Evolutionary conservation across 2,797 vertebrate genomes (phyloP), one percentile per base, ranked within the genome.

Genomic region (Salarias fasciatus): DNA sequence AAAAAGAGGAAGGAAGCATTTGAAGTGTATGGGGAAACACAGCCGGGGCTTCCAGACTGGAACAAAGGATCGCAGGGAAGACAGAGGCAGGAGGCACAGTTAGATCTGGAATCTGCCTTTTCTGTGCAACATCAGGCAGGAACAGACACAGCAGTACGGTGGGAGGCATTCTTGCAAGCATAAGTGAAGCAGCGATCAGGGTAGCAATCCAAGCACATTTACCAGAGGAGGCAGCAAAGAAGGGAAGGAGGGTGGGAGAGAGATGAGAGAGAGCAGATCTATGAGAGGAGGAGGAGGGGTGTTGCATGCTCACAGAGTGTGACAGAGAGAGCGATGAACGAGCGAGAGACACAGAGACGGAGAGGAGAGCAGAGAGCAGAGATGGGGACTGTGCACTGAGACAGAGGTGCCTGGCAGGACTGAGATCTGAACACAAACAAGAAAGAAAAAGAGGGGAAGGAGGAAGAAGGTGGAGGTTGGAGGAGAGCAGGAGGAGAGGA

Each of bases 201-300:
- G 86, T 81, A 85, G 88, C 89, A 90, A 86, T 89, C 80, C 87
- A 80, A 89, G 87, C 86, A 87, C 79, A 89, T 88, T 89, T 88
- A 86, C 71, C 61, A 88, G 83, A 73, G 78, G 73, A 71, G 78
- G 56, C 53, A 53, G 60, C 46, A 68, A 72, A 53, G 50, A 54
- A 51, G 48, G 58, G 40, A 50, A 70, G 43, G 44, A 57, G 55
- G 48, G 75, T 67, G 56, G 49, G 65, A 54, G 72, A 80, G 79
- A 55, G 70, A 74, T 74, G 78, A 75, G 82, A 83, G 73, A 79
- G 82, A 83, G 69, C 71, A 80, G 84, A 87, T 84, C 84, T 78
- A 72, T 69, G 77, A 73, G 77, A 55, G 67, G 63, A 80, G 73
- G 36, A 38, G 41, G 71, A 75, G 81, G 77, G 75, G 82, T 73